These are phyloP conservation scores for Gambelia wislizenii DNA, from an alignment of 2,797 vertebrate species.

Conservation along the genomic window DNA sequence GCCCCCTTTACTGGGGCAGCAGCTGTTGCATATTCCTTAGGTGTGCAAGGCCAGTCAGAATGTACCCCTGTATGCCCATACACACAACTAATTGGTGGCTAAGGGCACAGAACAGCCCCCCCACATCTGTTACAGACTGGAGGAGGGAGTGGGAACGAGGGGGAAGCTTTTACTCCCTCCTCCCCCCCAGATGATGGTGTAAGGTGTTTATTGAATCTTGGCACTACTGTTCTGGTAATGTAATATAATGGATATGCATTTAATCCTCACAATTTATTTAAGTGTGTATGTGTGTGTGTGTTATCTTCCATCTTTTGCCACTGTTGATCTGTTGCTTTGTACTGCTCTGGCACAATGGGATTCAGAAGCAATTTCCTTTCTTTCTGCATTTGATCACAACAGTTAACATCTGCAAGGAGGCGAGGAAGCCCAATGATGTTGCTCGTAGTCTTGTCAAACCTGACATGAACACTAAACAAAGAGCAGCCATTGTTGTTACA, in stretches of 20 bases:
- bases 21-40: too few species aligned
- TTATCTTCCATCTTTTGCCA: neutral
- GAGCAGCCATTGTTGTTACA: constrained; percentile 25
- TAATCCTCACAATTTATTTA: neutral
- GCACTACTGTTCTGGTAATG: neutral
- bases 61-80: too few species aligned
- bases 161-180: too few species aligned
- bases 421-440: constrained; percentile 3
- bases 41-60: too few species aligned
- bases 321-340: neutral
- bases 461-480: constrained; percentile 29
- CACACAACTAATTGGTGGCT: too few species aligned
- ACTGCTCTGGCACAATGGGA: constrained; percentile 46
- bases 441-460: constrained; percentile 1
- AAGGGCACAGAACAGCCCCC: too few species aligned
- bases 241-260: neutral
- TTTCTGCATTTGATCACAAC: constrained; percentile 58
- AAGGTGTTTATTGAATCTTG: too few species aligned
- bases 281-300: too few species aligned
- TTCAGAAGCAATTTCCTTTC: constrained; percentile 48
- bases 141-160: too few species aligned
- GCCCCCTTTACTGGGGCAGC: too few species aligned
- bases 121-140: too few species aligned
- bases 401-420: constrained; percentile 16
- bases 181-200: too few species aligned